Evolutionary conservation across 2,113 vertebrate genomes (phyloP), one percentile per base, ranked within the genome.

Genomic region (Chinchilla lanigera): DNA sequence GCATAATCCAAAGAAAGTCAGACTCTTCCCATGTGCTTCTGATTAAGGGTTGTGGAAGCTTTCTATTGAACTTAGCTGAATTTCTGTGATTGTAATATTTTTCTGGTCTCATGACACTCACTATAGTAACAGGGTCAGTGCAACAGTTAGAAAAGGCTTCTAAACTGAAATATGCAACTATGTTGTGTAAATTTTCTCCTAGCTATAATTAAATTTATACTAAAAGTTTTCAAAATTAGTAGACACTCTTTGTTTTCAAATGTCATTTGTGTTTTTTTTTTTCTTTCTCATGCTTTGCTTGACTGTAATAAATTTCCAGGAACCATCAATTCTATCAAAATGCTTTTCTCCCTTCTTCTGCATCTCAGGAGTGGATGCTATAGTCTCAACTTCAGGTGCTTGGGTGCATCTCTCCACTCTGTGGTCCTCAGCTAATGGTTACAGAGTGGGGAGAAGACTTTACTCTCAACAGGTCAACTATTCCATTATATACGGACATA

Each of bases 141-240:
- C 58, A 90, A 87, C 16, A 50, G 2, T 67, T 93, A 84, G 41
- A 41, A 65, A 61, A 44, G 86, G 61, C 78, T 86, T 90, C 38
- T 95, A 89, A 75, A 78, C 81, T 91, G 41, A 95, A 97, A 67
- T 28, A 60, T 77, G 63, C 38, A 88, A 78, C 11, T 12, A 67
- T 89, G 89, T 95, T 92, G 5, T 47, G 89, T 92, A 54, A 92
- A 93, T 81, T 67, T 65, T 35, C 54, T 24, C 84, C 52, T 80
- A 56, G 13, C 50, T 83, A 83, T 47, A 94, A 89, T 95, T 92
- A 92, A 80, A 61, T 95, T 60, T 96, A 13, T 47, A 58, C 52
- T 50, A 86, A 90, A 13, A 58, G 33, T 82, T 94, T 94, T 78
- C 81, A 52, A 77, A 90, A 91, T 47, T 65, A 30, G 33, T 56